Percentiles rank a stretch among this genome's conserved stretches.
Evolutionary conservation across 1,140 invertebrate genomes (phyloP).

Genomic region (Scaptodrosophila lebanonensis): DNA sequence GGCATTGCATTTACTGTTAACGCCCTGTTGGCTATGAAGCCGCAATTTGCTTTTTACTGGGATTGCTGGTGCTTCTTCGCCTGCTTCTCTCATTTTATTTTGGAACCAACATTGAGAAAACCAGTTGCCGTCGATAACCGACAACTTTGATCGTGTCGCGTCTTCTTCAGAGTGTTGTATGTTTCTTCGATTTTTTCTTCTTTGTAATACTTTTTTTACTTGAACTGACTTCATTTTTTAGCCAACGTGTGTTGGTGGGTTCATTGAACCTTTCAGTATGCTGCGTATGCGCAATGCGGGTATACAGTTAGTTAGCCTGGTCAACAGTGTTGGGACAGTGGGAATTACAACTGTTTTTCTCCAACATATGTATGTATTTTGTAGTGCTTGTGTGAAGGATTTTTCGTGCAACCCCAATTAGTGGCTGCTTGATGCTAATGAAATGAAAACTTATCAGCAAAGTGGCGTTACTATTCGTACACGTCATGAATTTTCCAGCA

Average conservation of each 20-base stretch:
- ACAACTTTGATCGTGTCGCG: background rate
- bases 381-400: conserved; percentile 30
- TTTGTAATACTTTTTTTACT: conserved; percentile 10
- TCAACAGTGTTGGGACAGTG: too few relatives aligned
- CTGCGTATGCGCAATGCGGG: background rate
- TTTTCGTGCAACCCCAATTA: too few relatives aligned
- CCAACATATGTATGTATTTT: too few relatives aligned
- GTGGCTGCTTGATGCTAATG: conserved; percentile 50
- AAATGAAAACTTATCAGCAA: conserved; percentile 29
- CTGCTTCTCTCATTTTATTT: too few relatives aligned
- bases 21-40: too few relatives aligned
- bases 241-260: conserved; percentile 5
- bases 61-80: background rate
- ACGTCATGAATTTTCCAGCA: conserved; percentile 55
- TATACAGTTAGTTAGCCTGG: conserved; percentile 34
- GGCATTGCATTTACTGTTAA: background rate
- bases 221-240: background rate
- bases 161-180: background rate
- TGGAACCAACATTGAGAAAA: conserved; percentile 8
- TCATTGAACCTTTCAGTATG: conserved; percentile 32
- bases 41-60: background rate
- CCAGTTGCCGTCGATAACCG: conserved; percentile 32
- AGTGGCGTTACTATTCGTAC: conserved; percentile 9
- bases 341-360: too few relatives aligned
- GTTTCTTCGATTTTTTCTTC: conserved; percentile 8